Evolutionary conservation across 2,113 vertebrate species (phyloP).

Genomic region (Zosterops japonicus): DNA sequence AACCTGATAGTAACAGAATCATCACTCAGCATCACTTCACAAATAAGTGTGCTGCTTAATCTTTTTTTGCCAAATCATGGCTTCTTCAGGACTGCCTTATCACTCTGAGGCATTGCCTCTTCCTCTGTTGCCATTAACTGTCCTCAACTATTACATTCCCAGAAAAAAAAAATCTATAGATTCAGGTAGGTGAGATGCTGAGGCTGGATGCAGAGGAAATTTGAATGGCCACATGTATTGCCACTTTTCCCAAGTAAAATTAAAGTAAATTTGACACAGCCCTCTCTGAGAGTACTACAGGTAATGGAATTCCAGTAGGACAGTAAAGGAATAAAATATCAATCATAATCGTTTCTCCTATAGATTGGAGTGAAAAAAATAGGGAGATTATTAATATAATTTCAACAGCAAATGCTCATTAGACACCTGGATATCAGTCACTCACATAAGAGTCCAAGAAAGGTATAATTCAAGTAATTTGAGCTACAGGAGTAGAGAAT

Average conservation of each 20-base stretch:
- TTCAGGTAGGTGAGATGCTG: not conserved
- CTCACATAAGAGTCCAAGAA: not conserved
- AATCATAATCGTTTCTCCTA: not conserved
- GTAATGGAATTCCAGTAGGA: not conserved
- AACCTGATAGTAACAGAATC: slow-evolving; percentile 53
- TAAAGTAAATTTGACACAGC: not conserved
- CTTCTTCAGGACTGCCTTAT: slow-evolving; percentile 1
- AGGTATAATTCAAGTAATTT: not conserved
- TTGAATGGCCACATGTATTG: not conserved
- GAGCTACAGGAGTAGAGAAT: not conserved
- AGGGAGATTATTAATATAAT: not conserved
- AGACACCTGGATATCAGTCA: slow-evolving; percentile 1
- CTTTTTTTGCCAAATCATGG: slow-evolving; percentile 7
- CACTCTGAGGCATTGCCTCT: slow-evolving; percentile 25
- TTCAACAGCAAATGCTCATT: not conserved
- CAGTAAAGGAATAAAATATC: not conserved
- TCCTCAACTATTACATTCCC: not conserved
- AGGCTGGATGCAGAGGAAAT: not conserved
- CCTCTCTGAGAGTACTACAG: not conserved
- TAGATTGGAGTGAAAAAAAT: not conserved
- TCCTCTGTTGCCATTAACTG: not conserved
- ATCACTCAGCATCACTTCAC: slow-evolving; percentile 37
- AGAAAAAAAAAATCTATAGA: slow-evolving; percentile 1
- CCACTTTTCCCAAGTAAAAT: not conserved
- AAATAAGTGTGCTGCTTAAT: slow-evolving; percentile 55